phyloP scores from a whole-genome alignment of 2,113 vertebrate species.

The Catharus bicknelli region DNA sequence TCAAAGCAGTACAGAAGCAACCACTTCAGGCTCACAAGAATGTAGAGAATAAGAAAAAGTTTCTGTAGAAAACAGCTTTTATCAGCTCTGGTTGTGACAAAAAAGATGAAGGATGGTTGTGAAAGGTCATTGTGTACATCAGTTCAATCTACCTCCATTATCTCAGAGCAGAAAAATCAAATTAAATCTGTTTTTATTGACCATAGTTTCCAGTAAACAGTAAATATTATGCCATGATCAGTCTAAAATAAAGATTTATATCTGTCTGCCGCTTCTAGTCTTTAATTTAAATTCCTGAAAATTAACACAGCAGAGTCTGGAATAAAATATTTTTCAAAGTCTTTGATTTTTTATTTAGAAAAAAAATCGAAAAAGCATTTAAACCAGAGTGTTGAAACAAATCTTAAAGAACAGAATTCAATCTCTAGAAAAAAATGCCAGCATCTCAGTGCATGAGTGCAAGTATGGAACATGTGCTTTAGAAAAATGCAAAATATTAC shows the following conservation, averaged over 20 bases:
- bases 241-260: neutral
- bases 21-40: neutral
- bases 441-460: fast-evolving
- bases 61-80: neutral
- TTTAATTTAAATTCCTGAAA: neutral
- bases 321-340: neutral
- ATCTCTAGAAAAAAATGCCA: neutral
- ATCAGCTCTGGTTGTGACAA: neutral
- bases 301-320: neutral
- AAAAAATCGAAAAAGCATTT: neutral
- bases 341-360: neutral
- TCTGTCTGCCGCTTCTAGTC: neutral
- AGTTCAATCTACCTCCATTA: neutral
- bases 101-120: neutral
- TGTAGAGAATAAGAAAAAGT: neutral
- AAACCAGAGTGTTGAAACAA: neutral
- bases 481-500: neutral
- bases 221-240: neutral
- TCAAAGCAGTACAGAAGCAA: neutral
- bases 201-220: neutral
- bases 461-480: neutral
- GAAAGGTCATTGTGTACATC: neutral
- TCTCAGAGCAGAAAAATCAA: neutral
- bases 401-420: neutral
- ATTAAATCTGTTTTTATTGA: neutral